phyloP scores from a whole-genome alignment of 2,113 vertebrate genomes.

The Taurulus bubalis region DNA sequence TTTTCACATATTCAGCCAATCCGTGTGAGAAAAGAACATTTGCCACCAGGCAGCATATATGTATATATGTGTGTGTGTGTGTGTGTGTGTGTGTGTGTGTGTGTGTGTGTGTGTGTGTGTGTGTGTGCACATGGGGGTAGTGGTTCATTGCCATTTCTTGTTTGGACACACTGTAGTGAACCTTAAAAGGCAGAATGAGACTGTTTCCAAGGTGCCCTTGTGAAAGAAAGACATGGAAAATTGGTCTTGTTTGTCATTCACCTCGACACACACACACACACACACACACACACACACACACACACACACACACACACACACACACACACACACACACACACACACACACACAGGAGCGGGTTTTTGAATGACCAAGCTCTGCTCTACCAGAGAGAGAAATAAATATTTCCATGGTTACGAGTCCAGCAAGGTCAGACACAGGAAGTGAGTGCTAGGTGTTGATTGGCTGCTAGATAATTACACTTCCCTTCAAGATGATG shows the following conservation, averaged over 20 bases:
- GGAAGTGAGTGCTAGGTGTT: constrained; percentile 71
- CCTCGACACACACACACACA: constrained; percentile 23
- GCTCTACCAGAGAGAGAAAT: constrained; percentile 54
- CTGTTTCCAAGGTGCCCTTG: constrained; percentile 53
- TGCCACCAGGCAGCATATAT: constrained; percentile 10
- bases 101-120: constrained; percentile 3
- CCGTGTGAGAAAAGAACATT: constrained; percentile 32
- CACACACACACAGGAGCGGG: not conserved
- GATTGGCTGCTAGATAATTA: constrained; percentile 82
- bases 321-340: constrained; percentile 37
- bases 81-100: constrained; percentile 14
- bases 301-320: constrained; percentile 24
- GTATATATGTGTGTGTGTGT: constrained; percentile 17
- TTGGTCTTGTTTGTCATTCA: constrained; percentile 53
- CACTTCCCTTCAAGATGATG: constrained; percentile 78
- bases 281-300: constrained; percentile 30
- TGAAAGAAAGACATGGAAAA: constrained; percentile 49
- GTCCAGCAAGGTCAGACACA: constrained; percentile 80
- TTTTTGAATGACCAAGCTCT: constrained; percentile 52
- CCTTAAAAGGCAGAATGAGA: constrained; percentile 55
- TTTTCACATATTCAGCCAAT: constrained; percentile 57
- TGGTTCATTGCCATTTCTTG: constrained; percentile 59
- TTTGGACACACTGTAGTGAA: constrained; percentile 46
- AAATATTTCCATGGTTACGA: constrained; percentile 82
- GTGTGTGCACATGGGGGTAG: not conserved